Conservation (phyloP, 2,888 invertebrate species). For the Heliconius charithonia region DNA sequence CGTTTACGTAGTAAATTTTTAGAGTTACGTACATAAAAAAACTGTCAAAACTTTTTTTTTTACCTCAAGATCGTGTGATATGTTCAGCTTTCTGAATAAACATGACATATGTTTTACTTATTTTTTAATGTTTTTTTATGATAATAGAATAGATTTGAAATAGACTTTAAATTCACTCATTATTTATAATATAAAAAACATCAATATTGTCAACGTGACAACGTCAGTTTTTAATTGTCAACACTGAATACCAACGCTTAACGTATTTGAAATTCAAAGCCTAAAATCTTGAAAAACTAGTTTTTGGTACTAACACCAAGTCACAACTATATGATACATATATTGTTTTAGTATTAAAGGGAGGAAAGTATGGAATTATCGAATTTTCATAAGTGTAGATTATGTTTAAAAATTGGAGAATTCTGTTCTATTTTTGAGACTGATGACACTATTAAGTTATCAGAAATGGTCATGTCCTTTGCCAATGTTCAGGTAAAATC, state of each 20-base stretch:
- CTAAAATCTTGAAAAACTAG: conserved; percentile 41
- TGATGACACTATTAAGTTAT: conserved; percentile 75
- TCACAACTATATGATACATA: background rate
- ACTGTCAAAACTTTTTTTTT: too few species aligned
- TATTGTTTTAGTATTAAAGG: background rate
- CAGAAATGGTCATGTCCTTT: conserved; percentile 81
- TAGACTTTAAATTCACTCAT: too few species aligned
- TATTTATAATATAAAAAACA: too few species aligned
- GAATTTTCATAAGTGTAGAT: conserved; percentile 75
- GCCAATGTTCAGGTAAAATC: conserved; percentile 69
- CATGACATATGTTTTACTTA: too few species aligned
- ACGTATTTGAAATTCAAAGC: conserved; percentile 34
- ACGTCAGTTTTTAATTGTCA: conserved; percentile 1
- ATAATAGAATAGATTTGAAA: too few species aligned
- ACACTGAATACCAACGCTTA: background rate
- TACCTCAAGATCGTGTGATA: too few species aligned
- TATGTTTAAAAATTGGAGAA: conserved; percentile 77
- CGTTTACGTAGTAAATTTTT: too few species aligned
- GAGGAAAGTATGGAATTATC: conserved; percentile 40
- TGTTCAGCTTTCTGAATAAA: too few species aligned
- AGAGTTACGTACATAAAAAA: too few species aligned
- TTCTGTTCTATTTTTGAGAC: conserved; percentile 80
- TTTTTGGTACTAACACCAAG: conserved; percentile 30
- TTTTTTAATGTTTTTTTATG: too few species aligned
- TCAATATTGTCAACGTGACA: too few species aligned